phyloP scores from a whole-genome alignment of 37 sponge, comb jelly and placozoan genomes.

The Beroe ovata region DNA sequence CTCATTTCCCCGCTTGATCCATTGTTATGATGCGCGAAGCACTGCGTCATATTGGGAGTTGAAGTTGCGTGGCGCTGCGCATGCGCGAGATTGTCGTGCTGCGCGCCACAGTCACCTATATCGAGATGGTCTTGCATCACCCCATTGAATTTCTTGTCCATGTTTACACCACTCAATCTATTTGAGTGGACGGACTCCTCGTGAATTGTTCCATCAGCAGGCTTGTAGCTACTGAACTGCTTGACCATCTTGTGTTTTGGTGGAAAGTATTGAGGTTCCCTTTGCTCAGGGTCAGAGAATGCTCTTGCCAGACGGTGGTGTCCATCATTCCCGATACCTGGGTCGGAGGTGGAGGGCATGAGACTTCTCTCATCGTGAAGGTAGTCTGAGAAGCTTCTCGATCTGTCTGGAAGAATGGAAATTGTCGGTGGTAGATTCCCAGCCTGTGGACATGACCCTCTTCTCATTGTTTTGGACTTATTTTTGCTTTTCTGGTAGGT shows the following conservation, averaged over 20 bases:
- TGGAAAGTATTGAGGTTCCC: background rate
- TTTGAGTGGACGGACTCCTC: background rate
- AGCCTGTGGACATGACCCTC: constrained; percentile 15
- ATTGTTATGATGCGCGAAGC: background rate
- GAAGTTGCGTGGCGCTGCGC: constrained; percentile 7
- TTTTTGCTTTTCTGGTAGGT: too few species aligned
- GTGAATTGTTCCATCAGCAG: background rate
- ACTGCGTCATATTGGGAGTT: constrained; percentile 10
- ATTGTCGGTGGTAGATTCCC: constrained; percentile 5
- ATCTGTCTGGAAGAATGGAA: background rate
- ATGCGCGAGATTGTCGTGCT: background rate
- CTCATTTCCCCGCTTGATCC: background rate
- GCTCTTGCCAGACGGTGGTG: background rate
- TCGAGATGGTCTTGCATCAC: too few species aligned
- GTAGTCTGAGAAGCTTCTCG: background rate
- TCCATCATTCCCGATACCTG: background rate
- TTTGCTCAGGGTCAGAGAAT: constrained; percentile 17
- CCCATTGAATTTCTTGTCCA: background rate
- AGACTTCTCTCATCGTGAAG: background rate
- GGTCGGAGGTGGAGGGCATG: background rate
- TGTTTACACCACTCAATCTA: too few species aligned
- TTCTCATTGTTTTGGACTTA: too few species aligned
- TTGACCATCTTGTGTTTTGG: constrained; percentile 1
- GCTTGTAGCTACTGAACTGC: constrained; percentile 18
- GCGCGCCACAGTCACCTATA: background rate